These are phyloP conservation scores for Clanis bilineata DNA, from an alignment of 2,888 invertebrate genomes.

Conservation along the genomic window DNA sequence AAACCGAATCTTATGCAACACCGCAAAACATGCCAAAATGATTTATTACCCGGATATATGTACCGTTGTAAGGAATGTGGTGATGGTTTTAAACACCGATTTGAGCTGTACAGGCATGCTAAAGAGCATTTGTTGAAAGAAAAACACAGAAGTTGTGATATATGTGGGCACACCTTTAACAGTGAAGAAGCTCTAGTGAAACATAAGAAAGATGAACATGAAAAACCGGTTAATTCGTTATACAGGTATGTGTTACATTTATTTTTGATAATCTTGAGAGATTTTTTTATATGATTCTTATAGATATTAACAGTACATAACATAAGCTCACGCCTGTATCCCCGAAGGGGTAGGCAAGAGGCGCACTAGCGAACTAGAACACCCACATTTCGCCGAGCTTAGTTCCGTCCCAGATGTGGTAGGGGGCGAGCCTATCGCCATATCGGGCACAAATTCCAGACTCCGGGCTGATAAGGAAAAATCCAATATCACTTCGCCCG, in stretches of 20 bases:
- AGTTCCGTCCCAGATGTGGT: too few relatives aligned
- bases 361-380: too few relatives aligned
- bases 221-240: slow-evolving; percentile 40
- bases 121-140: slow-evolving; percentile 60
- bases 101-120: slow-evolving; percentile 64
- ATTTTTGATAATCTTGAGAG: slow-evolving; percentile 6
- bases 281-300: too few relatives aligned
- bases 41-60: slow-evolving; percentile 54
- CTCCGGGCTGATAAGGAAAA: too few relatives aligned
- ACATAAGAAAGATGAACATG: slow-evolving; percentile 61
- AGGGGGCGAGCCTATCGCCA: too few relatives aligned
- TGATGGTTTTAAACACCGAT: slow-evolving; percentile 58
- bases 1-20: slow-evolving; percentile 56
- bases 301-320: too few relatives aligned
- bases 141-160: slow-evolving; percentile 59
- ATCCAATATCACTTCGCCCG: too few relatives aligned
- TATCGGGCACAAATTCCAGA: too few relatives aligned
- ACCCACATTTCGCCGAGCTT: too few relatives aligned
- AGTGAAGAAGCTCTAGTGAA: slow-evolving; percentile 53
- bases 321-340: too few relatives aligned
- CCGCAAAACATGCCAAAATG: slow-evolving; percentile 55
- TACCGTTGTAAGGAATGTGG: slow-evolving; percentile 72
- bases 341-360: too few relatives aligned
- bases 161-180: slow-evolving; percentile 60
- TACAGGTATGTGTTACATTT: slow-evolving; percentile 56